Evolutionary conservation across 1,140 invertebrate species (phyloP), one percentile per base, ranked within the genome.

Genomic region (Druon quercuslanigerum): DNA sequence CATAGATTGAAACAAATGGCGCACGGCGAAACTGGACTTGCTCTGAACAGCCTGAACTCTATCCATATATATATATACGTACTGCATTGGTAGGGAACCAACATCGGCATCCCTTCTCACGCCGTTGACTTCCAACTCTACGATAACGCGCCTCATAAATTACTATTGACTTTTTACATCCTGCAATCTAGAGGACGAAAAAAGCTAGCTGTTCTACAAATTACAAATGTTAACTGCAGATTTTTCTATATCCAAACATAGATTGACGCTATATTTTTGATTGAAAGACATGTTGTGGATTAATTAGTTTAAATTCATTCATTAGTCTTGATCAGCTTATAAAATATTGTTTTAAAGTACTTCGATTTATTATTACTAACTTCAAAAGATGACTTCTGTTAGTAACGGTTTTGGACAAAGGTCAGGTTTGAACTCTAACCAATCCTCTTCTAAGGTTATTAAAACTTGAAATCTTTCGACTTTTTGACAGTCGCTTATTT

Each of bases 1-100:
- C 85, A 84, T 89, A 86, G 84, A 89, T 89, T 88, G 88, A 90
- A 89, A 89, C 84, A 88, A 90, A 90, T 89, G 88, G 83, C 77
- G 82, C 81, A 75, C 33, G 72, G 78, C 78, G 76, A 77, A 78
- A 79, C 71, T 77, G 71, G 79, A 71, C 77, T 75, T 74, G 33
- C 52, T 51, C 51, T 72, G 2, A 25, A 71, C 72, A 79, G 40
- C 46, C 71, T 40, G 33, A 52, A 25, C 33, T 14, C 12, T 57
- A 56, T 56, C 17, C 20, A 19, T 56, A 56, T 56, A 56, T 56
- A 56, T 56, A 56, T 19, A 56, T 56, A 51, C 25, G 19, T 75
- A 46, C 40, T 46, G 19, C 46, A 51, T 40, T 9, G 51, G 74
- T 54, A 83, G 84, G 82, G 85, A 87, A 85, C 83, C 73, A 25